Evolutionary conservation across 2,797 vertebrate genomes (phyloP).

Genomic region (Etheostoma nigrum): DNA sequence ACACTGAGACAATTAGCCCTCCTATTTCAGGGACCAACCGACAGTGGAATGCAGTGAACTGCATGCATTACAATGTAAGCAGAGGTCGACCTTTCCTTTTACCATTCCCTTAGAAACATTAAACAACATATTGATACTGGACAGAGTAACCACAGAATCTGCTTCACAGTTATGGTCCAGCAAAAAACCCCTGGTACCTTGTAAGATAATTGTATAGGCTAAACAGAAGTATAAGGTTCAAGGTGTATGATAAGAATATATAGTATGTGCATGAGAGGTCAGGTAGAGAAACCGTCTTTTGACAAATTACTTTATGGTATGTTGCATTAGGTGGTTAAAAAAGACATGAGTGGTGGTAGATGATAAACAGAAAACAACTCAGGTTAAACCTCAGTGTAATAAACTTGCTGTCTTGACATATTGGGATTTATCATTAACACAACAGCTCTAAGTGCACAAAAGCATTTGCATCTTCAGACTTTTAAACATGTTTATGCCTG

Average conservation of each 20-base stretch:
- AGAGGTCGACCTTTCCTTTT: background rate
- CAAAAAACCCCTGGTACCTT: background rate
- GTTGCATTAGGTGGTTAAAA: slow-evolving; percentile 11
- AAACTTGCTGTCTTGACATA: slow-evolving; percentile 65
- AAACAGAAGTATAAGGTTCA: background rate
- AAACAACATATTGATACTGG: background rate
- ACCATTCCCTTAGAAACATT: background rate
- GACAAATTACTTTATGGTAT: background rate
- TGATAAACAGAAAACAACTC: slow-evolving; percentile 74
- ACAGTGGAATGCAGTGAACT: slow-evolving; percentile 34
- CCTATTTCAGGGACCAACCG: slow-evolving; percentile 1
- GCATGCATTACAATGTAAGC: slow-evolving; percentile 27
- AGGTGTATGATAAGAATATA: background rate
- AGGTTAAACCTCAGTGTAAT: slow-evolving; percentile 70
- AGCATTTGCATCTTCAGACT: slow-evolving; percentile 44
- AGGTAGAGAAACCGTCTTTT: background rate
- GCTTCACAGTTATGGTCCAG: background rate
- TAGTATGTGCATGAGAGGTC: background rate
- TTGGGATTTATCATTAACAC: slow-evolving; percentile 81
- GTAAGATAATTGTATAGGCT: background rate
- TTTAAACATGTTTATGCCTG: slow-evolving; percentile 54
- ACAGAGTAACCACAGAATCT: background rate
- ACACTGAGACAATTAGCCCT: slow-evolving; percentile 18
- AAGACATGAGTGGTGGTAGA: slow-evolving; percentile 54
- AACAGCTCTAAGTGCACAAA: slow-evolving; percentile 47